A percentile compares a stretch with the other conserved stretches of the same genome.
Evolutionary conservation across 2,888 invertebrate species (phyloP).

Genomic region (Choreutis nemorana): DNA sequence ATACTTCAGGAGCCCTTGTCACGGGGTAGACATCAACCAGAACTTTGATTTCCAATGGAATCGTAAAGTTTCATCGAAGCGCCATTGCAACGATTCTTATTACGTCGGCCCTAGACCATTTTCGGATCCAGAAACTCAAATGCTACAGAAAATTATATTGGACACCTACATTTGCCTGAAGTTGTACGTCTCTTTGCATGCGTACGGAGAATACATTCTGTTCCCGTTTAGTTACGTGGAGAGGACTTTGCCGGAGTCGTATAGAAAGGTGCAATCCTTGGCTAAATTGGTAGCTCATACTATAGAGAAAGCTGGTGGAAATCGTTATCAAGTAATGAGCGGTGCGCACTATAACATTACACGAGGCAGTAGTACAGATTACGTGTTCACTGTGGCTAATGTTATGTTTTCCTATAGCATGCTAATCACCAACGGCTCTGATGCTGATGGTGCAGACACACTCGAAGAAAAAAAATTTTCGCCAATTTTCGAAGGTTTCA

Average conservation of each 20-base stretch:
- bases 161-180: slow-evolving; percentile 56
- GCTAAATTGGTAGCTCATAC: slow-evolving; percentile 43
- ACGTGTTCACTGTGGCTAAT: slow-evolving; percentile 59
- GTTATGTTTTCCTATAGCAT: slow-evolving; percentile 67
- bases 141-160: slow-evolving; percentile 63
- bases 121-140: slow-evolving; percentile 68
- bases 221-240: slow-evolving; percentile 71
- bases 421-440: slow-evolving; percentile 63
- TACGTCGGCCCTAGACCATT: slow-evolving; percentile 68
- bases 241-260: slow-evolving; percentile 48
- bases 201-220: slow-evolving; percentile 71
- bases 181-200: slow-evolving; percentile 73
- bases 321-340: slow-evolving; percentile 48
- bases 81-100: slow-evolving; percentile 65
- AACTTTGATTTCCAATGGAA: too few species aligned
- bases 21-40: too few species aligned
- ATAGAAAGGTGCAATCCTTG: slow-evolving; percentile 45
- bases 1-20: too few species aligned
- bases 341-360: slow-evolving; percentile 67
- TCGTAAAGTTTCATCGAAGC: too few species aligned
- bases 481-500: too few species aligned
- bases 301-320: slow-evolving; percentile 47
- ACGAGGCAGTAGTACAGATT: slow-evolving; percentile 71
- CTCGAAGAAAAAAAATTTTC: too few species aligned
- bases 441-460: too few species aligned